Conservation (phyloP, 2,113 vertebrate species). For the Uria aalge region DNA sequence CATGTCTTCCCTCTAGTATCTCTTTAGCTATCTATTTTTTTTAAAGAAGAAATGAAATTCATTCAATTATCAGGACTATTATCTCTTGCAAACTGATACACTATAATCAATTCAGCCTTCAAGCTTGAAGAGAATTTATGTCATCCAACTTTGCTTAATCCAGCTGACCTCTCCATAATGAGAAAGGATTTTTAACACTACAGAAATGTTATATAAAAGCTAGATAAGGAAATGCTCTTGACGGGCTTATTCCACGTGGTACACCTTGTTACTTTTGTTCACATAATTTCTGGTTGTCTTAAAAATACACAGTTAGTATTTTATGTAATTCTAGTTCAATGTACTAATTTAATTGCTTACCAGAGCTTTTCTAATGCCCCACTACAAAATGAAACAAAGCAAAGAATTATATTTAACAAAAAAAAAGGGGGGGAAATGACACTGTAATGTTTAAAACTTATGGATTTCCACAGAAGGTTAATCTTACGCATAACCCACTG, state of each 20-base stretch:
- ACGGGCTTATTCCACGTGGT: neutral
- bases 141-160: constrained; percentile 1
- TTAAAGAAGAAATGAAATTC: neutral
- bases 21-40: neutral
- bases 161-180: neutral
- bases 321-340: constrained; percentile 30
- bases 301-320: constrained; percentile 12
- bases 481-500: neutral
- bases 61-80: neutral
- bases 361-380: constrained; percentile 7
- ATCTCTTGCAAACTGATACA: neutral
- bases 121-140: neutral
- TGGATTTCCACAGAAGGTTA: constrained; percentile 7
- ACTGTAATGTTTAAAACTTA: constrained; percentile 34
- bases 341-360: neutral
- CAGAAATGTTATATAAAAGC: constrained; percentile 23
- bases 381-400: neutral
- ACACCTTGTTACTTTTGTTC: constrained; percentile 40
- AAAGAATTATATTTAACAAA: neutral
- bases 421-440: neutral
- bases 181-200: neutral
- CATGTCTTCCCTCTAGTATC: neutral
- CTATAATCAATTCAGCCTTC: neutral
- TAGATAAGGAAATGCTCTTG: constrained; percentile 19
- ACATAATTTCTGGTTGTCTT: neutral